Evolutionary conservation across 2,888 invertebrate genomes (phyloP).

Genomic region (Volucella inanis): DNA sequence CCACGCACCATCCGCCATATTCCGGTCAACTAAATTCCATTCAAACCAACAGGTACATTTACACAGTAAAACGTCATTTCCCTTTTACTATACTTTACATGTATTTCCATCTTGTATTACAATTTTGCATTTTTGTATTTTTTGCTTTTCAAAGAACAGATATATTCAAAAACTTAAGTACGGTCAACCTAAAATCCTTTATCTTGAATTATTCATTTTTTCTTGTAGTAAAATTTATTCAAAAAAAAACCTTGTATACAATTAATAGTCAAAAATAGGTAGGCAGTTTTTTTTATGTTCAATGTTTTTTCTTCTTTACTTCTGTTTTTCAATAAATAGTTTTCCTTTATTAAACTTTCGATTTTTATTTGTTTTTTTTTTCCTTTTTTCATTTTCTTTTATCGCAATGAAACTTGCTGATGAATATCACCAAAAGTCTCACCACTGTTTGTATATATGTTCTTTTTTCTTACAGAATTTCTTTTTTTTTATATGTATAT

Average conservation of each 20-base stretch:
- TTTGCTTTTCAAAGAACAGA: slow-evolving; percentile 44
- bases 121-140: slow-evolving; percentile 23
- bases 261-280: slow-evolving; percentile 69
- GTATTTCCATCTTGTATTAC: slow-evolving; percentile 70
- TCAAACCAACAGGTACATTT: neutral
- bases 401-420: slow-evolving; percentile 62
- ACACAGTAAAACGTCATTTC: slow-evolving; percentile 47
- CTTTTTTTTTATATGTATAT: slow-evolving; percentile 60
- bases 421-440: slow-evolving; percentile 76
- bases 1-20: too few species aligned
- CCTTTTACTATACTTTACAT: slow-evolving; percentile 60
- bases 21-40: neutral
- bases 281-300: slow-evolving; percentile 70
- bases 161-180: slow-evolving; percentile 62
- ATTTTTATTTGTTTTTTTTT: slow-evolving; percentile 62
- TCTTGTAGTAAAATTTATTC: slow-evolving; percentile 45
- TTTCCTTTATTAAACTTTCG: slow-evolving; percentile 51
- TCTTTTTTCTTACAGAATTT: slow-evolving; percentile 63
- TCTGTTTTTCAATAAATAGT: slow-evolving; percentile 66
- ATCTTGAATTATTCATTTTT: slow-evolving; percentile 29
- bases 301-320: slow-evolving; percentile 46
- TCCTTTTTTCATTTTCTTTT: slow-evolving; percentile 30
- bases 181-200: slow-evolving; percentile 52
- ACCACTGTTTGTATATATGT: slow-evolving; percentile 57
- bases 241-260: slow-evolving; percentile 59